A percentile compares a stretch with the other conserved stretches of the same genome.
phyloP scores from a whole-genome alignment of 2,797 vertebrate genomes.

The Mormyrops boulengeri region DNA sequence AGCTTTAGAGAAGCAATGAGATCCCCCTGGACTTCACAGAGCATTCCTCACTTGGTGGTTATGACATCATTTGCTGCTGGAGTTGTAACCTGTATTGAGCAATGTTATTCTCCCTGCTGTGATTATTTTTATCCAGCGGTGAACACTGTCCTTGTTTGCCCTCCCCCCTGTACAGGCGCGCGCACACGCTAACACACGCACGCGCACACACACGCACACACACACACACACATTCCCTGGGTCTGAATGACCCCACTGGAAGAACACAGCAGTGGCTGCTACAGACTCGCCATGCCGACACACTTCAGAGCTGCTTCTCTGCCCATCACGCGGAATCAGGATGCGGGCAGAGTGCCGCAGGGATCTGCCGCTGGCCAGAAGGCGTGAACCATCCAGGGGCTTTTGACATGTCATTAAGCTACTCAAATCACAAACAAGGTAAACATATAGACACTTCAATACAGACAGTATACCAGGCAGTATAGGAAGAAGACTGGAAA shows the following conservation, averaged over 20 bases:
- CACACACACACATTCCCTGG: neutral
- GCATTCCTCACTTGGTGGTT: neutral
- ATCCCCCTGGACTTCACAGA: neutral
- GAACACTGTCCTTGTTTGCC: conserved; percentile 13
- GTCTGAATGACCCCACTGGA: neutral
- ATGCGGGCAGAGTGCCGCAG: neutral
- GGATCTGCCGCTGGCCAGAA: neutral
- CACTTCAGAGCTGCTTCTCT: neutral
- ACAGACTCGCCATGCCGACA: neutral
- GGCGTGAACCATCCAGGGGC: neutral
- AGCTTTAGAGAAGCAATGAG: neutral
- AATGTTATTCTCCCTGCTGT: conserved; percentile 6
- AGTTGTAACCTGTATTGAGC: conserved; percentile 13
- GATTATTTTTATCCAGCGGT: conserved; percentile 25
- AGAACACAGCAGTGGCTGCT: neutral
- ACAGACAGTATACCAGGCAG: neutral
- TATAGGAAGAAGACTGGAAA: neutral
- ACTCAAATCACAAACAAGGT: neutral
- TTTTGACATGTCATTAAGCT: neutral
- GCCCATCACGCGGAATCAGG: neutral
- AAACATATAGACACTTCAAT: neutral
- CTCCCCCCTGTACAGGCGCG: neutral
- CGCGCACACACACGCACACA: neutral
- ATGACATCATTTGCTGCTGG: neutral
- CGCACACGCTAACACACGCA: neutral